Evolutionary conservation across 2,113 vertebrate species (phyloP), one percentile per base, ranked within the genome.

Genomic region (Zapornia atra): DNA sequence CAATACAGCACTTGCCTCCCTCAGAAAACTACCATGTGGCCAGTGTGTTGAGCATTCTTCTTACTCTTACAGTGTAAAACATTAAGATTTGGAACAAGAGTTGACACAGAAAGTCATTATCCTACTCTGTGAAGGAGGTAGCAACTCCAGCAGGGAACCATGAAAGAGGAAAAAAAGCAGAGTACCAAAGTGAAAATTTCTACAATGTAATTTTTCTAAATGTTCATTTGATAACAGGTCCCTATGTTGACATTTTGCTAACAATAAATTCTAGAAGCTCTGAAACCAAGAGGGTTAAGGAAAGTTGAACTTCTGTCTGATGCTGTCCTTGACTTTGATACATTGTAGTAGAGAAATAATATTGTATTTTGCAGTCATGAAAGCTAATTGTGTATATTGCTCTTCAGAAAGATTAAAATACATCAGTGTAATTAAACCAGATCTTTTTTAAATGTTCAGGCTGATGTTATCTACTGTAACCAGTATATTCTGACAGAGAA

Each of bases 361-460:
- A 90, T 7, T 15, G 15, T 68, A 10, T 81, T 95, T 85, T 93
- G 80, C 51, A 94, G 51, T 82, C 29, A 70, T 69, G 54, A 44
- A 90, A 86, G 48, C 21, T 81, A 94, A 94, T 96, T 91, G 64
- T 64, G 29, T 86, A 20, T 90, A 92, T 95, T 96, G 64, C 96
- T 97, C 90, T 85, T 92, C 56, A 93, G 89, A 69, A 96, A 71
- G 48, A 87, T 64, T 75, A 65, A 88, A 96, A 93, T 96, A 81
- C 71, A 96, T 77, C 84, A 72, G 16, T 86, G 80, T 92, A 82
- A 97, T 97, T 97, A 97, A 97, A 94, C 28, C n/a, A 96, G 63
- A 95, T 70, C 46, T 60, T 79, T 79, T 96, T 86, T n/a, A 86
- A 89, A 93, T 83, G 53, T 89, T 93, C 48, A 82, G 4, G 86